Evolutionary conservation across 2,113 vertebrate genomes (phyloP), one percentile per base, ranked within the genome.

Genomic region (Bostrychus sinensis): DNA sequence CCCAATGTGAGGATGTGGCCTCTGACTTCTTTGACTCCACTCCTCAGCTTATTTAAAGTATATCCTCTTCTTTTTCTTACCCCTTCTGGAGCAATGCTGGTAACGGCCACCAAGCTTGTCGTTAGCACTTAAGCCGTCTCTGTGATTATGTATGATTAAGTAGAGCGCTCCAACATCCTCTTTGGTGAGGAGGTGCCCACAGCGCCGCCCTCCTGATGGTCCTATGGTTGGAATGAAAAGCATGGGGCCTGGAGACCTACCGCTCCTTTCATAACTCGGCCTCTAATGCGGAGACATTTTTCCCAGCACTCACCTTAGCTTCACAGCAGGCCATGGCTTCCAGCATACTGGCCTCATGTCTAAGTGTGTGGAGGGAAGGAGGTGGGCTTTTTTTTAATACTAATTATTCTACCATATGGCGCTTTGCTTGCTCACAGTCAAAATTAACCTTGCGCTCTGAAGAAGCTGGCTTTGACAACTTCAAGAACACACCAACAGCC

Each of bases 331-430:
- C 83, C 86, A 83, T 89, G 84, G 87, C 90, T 93, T 86, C 90
- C 89, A 81, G 77, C 77, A 78, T 37, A 45, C 50, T n/a, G 17
- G 7, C 3, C 16, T 46, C 74, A n/a, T 76, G 69, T 68, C 62
- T 61, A 26, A 48, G 39, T 58, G 56, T 50, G 70, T 70, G 65
- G 67, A 38, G 56, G 7, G 46, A 54, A 9, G 67, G 61, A 28
- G 58, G 73, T 70, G 73, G 59, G 67, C 89, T 91, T 94, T 94
- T 94, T 94, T 94, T 91, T 88, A 92, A 94, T 94, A 94, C 94
- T 97, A 96, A 99, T 99, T 97, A 96, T 97, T 95, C 94, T 74
- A 86, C 96, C 97, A 98, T 98, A 98, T 98, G 96, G 94, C 92
- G 92, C 87, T 89, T 74, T 50, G 90, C 92, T 92, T 89, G 86